Conservation (phyloP, 37 sponge, comb jelly and placozoan genomes). For the Crambe crambe region DNA sequence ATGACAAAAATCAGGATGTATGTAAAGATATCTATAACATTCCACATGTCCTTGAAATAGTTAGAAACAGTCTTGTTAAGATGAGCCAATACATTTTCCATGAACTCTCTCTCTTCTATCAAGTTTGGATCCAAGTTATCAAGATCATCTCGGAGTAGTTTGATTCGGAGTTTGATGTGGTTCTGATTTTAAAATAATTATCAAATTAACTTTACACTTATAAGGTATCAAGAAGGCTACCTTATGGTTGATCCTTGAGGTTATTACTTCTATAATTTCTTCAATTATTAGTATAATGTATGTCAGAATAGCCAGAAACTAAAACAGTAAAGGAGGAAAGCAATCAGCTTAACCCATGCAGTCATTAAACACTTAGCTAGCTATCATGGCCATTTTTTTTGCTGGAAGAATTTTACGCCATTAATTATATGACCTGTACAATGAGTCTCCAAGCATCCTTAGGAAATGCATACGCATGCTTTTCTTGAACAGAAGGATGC, state of each 20-base stretch:
- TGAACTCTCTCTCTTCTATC: slow-evolving; percentile 24
- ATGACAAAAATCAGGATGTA: slow-evolving; percentile 8
- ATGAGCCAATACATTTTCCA: not conserved
- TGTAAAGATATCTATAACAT: slow-evolving; percentile 37
- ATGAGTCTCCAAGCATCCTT: slow-evolving; percentile 39
- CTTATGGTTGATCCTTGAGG: slow-evolving; percentile 14
- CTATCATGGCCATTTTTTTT: too few relatives aligned
- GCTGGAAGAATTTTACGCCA: too few relatives aligned
- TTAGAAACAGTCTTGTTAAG: not conserved
- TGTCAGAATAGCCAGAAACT: slow-evolving; percentile 14
- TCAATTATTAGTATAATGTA: slow-evolving; percentile 15
- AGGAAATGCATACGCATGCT: slow-evolving; percentile 30
- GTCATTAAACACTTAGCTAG: too few relatives aligned
- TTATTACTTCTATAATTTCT: slow-evolving; percentile 18
- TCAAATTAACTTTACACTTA: not conserved
- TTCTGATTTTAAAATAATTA: not conserved
- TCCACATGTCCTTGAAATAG: slow-evolving; percentile 53
- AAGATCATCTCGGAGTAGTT: slow-evolving; percentile 13
- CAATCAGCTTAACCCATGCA: too few relatives aligned
- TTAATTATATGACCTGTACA: slow-evolving; percentile 1
- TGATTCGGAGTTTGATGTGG: not conserved
- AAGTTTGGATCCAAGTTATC: not conserved
- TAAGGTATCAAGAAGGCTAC: slow-evolving; percentile 1
- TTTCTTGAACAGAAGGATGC: slow-evolving; percentile 23
- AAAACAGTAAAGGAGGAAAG: too few relatives aligned